phyloP scores from a whole-genome alignment of 2,888 invertebrate species.

The Rhimphoctona megacephalus region DNA sequence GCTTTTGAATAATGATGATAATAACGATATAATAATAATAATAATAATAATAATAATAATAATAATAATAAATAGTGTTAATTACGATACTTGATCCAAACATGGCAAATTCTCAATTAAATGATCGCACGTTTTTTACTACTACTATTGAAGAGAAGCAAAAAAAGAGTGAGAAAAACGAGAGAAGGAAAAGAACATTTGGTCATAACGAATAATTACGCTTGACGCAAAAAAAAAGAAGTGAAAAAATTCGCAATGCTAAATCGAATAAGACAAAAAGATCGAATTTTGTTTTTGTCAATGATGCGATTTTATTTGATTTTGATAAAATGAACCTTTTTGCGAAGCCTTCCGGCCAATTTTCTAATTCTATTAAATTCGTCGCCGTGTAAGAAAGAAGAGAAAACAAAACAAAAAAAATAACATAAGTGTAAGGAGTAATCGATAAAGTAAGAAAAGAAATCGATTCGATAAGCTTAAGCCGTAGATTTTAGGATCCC shows the following conservation, averaged over 20 bases:
- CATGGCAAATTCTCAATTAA: constrained; percentile 44
- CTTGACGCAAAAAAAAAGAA: constrained; percentile 38
- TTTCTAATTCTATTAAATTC: constrained; percentile 23
- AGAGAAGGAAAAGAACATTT: background rate
- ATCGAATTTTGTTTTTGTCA: constrained; percentile 14
- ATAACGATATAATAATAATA: constrained; percentile 36
- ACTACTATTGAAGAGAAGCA: constrained; percentile 46
- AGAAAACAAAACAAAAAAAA: background rate
- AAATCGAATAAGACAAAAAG: background rate
- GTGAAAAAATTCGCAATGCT: constrained; percentile 9
- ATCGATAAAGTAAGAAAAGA: constrained; percentile 28
- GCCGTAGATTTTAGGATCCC: constrained; percentile 34
- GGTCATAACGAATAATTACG: constrained; percentile 43
- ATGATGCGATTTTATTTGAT: constrained; percentile 37
- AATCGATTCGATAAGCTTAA: constrained; percentile 40
- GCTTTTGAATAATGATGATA: constrained; percentile 50
- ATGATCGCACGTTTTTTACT: constrained; percentile 55
- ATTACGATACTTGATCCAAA: constrained; percentile 44
- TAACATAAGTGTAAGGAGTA: background rate
- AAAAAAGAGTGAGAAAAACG: constrained; percentile 9
- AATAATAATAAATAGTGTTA: constrained; percentile 41
- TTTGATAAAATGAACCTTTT: constrained; percentile 25
- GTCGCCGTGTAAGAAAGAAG: constrained; percentile 21
- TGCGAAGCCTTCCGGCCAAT: constrained; percentile 48
- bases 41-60: constrained; percentile 21